Evolutionary conservation across 2,797 vertebrate species (phyloP), one percentile per base, ranked within the genome.

Genomic region (Brachymystax lenok): DNA sequence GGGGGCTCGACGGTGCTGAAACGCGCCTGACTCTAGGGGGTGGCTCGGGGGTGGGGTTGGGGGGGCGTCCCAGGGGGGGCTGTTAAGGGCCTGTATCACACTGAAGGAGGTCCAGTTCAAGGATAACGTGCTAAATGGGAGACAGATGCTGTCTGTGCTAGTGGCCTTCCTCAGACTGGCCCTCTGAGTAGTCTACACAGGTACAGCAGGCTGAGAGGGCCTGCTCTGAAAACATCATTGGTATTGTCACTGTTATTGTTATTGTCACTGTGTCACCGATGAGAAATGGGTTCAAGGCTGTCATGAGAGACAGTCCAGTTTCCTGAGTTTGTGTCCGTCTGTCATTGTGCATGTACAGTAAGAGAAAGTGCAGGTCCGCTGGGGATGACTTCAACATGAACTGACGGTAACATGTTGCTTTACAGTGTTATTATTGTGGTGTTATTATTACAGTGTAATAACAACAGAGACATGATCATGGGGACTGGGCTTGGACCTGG

Each of bases 41-140:
- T 46, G 40, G 40, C 40, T 46, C 40, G 7, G 40, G 40, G 40
- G 59, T 21, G 12, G 59, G 8, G 59, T 24, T 24, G 59, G 59
- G 21, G 59, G 59, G 21, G 10, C 3, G 3, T 63, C 59, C 21
- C 59, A 27, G 7, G 10, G 59, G 59, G 59, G 5, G 21, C 59
- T 63, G 17, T 63, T 63, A 63, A 63, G 21, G 74, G 63, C 64
- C 76, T 79, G 75, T 83, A 84, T 82, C 75, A 77, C 83, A 63
- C 84, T 69, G 52, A 54, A 81, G 84, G 85, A 86, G 83, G 82
- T 81, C 83, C 79, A 13, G 80, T 84, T 87, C 79, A 89, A 86
- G 83, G 81, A 79, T 75, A 63, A 71, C 59, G 21, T 71, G 81
- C 77, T 87, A 88, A 89, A 89, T 89, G 84, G 79, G 84, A 89